Percentiles rank a stretch among this genome's conserved stretches.
Conservation (phyloP, 2,113 vertebrate genomes). For the Microcebus tavaratra region DNA sequence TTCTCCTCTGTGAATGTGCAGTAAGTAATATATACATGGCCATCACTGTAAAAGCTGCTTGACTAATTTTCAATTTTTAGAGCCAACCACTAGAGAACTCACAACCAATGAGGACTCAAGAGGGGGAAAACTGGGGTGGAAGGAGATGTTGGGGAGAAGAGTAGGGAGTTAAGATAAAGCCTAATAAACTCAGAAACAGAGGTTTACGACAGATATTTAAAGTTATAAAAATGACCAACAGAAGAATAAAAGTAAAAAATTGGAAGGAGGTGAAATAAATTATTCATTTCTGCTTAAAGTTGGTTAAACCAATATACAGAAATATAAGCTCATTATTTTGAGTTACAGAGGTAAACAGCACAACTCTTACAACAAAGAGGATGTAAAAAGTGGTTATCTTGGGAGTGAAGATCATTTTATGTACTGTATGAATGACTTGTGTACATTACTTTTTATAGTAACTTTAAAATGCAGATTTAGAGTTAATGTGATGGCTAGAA, state of each 20-base stretch:
- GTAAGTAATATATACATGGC: background rate
- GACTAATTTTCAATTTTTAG: background rate
- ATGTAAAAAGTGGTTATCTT: background rate
- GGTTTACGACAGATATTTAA: background rate
- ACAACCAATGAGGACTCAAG: background rate
- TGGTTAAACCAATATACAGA: background rate
- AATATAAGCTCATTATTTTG: background rate
- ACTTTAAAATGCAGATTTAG: background rate
- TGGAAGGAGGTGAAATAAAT: background rate
- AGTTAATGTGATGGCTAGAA: background rate
- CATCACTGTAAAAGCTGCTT: background rate
- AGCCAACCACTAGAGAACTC: background rate
- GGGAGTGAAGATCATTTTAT: background rate
- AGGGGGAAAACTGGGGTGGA: background rate
- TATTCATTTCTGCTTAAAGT: background rate
- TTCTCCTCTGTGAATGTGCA: background rate
- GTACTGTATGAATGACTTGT: background rate
- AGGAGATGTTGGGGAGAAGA: background rate
- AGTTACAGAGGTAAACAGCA: background rate
- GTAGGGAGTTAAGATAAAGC: background rate
- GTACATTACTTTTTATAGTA: background rate
- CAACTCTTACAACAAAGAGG: background rate
- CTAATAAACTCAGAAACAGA: slow-evolving; percentile 45
- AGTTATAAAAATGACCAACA: background rate
- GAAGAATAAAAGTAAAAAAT: background rate